phyloP scores from a whole-genome alignment of 2,888 invertebrate genomes.

The Rhaphigaster nebulosa region DNA sequence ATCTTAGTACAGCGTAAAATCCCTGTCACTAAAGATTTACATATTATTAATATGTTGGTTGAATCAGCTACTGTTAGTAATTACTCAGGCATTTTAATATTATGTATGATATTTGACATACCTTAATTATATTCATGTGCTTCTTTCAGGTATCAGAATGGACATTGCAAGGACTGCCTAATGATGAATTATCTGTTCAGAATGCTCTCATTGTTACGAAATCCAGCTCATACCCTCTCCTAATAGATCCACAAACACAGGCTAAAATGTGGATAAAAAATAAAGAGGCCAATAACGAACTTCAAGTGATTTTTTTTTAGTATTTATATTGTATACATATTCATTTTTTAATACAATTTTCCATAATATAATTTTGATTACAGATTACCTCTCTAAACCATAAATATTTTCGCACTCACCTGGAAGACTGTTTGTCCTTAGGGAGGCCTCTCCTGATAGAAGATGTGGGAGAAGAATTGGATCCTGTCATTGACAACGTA shows the following conservation, averaged over 20 bases:
- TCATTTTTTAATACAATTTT: constrained; percentile 29
- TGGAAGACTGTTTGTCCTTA: constrained; percentile 89
- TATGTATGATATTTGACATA: background rate
- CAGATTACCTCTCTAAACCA: constrained; percentile 94
- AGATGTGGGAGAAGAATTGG: constrained; percentile 94
- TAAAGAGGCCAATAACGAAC: constrained; percentile 88
- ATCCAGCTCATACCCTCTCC: constrained; percentile 92
- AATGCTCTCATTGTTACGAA: constrained; percentile 97
- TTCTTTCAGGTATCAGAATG: constrained; percentile 79
- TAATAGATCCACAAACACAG: constrained; percentile 97
- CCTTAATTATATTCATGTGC: background rate
- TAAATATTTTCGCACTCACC: constrained; percentile 93
- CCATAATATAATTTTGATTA: constrained; percentile 59
- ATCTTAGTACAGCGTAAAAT: constrained; percentile 83
- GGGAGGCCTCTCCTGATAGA: constrained; percentile 93
- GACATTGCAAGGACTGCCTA: constrained; percentile 95
- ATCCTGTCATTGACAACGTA: constrained; percentile 96
- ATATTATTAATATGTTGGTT: constrained; percentile 92
- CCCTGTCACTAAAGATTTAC: constrained; percentile 87
- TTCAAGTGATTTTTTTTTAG: constrained; percentile 71
- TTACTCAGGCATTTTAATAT: background rate
- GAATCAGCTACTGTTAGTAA: constrained; percentile 84
- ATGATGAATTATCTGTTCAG: constrained; percentile 95
- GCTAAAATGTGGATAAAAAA: constrained; percentile 98
- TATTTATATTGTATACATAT: constrained; percentile 31